Base-by-base conservation (phyloP, 2,113 vertebrate species). In the Eubucco bourcierii region DNA sequence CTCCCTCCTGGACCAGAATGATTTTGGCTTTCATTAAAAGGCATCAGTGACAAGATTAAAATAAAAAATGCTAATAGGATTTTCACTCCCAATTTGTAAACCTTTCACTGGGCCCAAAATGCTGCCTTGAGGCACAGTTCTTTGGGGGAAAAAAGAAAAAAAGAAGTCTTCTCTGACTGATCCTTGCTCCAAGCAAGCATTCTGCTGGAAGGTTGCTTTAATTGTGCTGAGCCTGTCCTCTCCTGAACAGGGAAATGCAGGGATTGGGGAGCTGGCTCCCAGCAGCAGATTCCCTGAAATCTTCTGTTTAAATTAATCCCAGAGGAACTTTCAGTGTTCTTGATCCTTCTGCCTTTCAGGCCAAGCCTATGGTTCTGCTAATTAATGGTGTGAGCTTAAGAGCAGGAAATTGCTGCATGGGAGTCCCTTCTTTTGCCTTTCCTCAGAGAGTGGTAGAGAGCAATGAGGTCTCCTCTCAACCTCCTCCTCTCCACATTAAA, bases 281-380 rank as follows among this genome's bases (percentile, higher is more conserved):
- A 74, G 37, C 41, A 92, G 88, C 46, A 83, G 52, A 94, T 73
- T 90, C 33, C 53, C 61, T 87, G 31, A 88, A 92, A 85, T 77
- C 34, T 84, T 85, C 52, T 67, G 16, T 67, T 93, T 90, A 93
- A 94, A 95, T 96, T 91, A 94, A 93, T 93, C 90, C 93, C 90
- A 52, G 20, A 80, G 91, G 31, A 95, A 67, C 60, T 77, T 90
- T 77, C 67, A 66, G 2, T 4, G 15, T 46, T 82, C 81, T 90
- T 90, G 87, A 89, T 92, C 41, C 60, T 77, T 82, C 56, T 90
- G 53, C 60, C 64, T 90, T 93, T 73, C 47, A 80, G 55, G 52
- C 31, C 29, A 80, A 44, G 21, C 16, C 60, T 87, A 9, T 63
- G 59, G n/a, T 70, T 76, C 71, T 82, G 16, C 39, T 90, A 76